A percentile compares a stretch with the other conserved stretches of the same genome.
phyloP scores from a whole-genome alignment of 2,888 invertebrate genomes.

The Idaea aversata region DNA sequence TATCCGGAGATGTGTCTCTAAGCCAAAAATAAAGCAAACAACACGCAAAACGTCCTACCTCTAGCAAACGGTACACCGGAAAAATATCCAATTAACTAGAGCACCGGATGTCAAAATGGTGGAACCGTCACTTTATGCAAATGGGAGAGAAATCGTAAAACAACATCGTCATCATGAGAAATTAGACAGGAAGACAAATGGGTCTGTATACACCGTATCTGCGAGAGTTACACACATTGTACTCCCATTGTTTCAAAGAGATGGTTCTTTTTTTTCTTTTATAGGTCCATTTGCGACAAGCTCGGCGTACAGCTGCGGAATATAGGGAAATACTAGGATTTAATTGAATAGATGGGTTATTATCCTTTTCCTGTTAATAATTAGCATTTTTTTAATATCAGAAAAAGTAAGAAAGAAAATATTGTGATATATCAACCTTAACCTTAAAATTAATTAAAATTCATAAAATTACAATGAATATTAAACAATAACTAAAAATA shows the following conservation, averaged over 20 bases:
- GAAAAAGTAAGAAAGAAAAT: no score
- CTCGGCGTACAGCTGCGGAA: conserved; percentile 46
- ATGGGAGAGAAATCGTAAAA: conserved; percentile 57
- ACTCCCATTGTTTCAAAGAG: conserved; percentile 57
- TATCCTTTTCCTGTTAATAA: background rate
- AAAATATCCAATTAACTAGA: conserved; percentile 25
- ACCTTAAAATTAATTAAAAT: no score
- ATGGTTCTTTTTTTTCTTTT: conserved; percentile 51
- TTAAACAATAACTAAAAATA: no score
- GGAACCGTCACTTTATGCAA: conserved; percentile 43
- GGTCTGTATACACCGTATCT: conserved; percentile 35
- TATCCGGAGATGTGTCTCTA: background rate
- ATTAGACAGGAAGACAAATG: conserved; percentile 72
- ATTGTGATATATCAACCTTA: no score
- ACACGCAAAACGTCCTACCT: background rate
- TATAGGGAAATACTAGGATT: conserved; percentile 46
- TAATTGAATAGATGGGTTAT: conserved; percentile 24
- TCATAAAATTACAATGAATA: no score
- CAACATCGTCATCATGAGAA: conserved; percentile 68
- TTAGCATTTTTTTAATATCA: no score
- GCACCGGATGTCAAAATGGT: conserved; percentile 29
- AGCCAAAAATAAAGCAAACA: background rate
- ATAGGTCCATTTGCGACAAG: conserved; percentile 58
- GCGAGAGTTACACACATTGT: conserved; percentile 45
- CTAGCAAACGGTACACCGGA: background rate